These are phyloP conservation scores for Anabas testudineus DNA, from an alignment of 2,797 vertebrate genomes.

Conservation along the genomic window DNA sequence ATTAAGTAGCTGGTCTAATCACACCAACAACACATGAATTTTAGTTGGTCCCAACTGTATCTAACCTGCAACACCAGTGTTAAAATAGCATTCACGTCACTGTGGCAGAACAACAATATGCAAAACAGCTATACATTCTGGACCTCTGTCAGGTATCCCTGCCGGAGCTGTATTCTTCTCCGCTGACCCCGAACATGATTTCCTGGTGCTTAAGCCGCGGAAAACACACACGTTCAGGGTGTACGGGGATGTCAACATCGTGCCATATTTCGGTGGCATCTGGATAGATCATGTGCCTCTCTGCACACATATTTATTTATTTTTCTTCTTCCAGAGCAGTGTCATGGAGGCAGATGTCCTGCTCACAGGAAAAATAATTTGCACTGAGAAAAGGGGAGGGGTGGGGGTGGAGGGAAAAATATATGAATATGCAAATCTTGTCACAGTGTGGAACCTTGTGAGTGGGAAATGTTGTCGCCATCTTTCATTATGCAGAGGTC, in stretches of 20 bases:
- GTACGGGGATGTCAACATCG: slow-evolving; percentile 67
- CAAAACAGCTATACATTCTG: slow-evolving; percentile 64
- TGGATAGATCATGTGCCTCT: slow-evolving; percentile 83
- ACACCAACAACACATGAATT: slow-evolving; percentile 13
- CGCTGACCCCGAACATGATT: slow-evolving; percentile 73
- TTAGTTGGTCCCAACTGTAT: slow-evolving; percentile 12
- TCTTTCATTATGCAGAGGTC: slow-evolving; percentile 94
- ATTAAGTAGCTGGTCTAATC: background rate
- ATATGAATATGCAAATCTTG: slow-evolving; percentile 98
- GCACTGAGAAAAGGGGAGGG: slow-evolving; percentile 64
- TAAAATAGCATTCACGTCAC: slow-evolving; percentile 21
- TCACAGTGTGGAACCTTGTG: slow-evolving; percentile 92
- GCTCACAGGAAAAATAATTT: slow-evolving; percentile 92
- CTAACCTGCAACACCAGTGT: slow-evolving; percentile 55
- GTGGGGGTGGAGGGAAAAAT: slow-evolving; percentile 73
- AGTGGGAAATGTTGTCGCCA: slow-evolving; percentile 92
- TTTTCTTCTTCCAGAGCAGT: slow-evolving; percentile 79
- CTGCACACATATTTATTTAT: slow-evolving; percentile 84
- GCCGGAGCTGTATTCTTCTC: slow-evolving; percentile 67
- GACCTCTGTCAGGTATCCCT: slow-evolving; percentile 62
- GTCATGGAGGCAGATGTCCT: slow-evolving; percentile 91
- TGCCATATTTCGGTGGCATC: slow-evolving; percentile 84
- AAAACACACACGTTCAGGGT: slow-evolving; percentile 64
- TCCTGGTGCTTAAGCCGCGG: slow-evolving; percentile 77
- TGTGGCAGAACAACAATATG: slow-evolving; percentile 55